Evolutionary conservation across 2,888 invertebrate genomes (phyloP).

Genomic region (Scrobipalpa costella): DNA sequence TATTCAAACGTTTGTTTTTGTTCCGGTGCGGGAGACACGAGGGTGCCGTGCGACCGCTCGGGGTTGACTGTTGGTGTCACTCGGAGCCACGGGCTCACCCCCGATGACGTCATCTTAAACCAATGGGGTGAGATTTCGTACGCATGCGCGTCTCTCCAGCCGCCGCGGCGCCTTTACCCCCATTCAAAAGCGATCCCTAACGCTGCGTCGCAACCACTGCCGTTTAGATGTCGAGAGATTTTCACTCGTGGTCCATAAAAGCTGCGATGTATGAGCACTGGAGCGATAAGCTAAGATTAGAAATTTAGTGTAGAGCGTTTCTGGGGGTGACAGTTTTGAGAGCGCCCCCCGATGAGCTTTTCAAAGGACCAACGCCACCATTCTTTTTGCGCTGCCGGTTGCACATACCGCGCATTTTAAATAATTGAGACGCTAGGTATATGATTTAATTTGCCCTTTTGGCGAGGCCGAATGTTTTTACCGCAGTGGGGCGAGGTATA

Average conservation of each 20-base stretch:
- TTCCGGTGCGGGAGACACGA: conserved; percentile 52
- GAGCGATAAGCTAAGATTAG: conserved; percentile 46
- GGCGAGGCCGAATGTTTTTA: conserved; percentile 57
- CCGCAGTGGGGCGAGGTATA: conserved; percentile 43
- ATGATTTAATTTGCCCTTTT: conserved; percentile 79
- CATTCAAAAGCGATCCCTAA: conserved; percentile 45
- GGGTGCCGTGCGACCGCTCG: conserved; percentile 60
- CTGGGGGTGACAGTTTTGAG: conserved; percentile 78
- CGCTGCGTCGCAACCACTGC: conserved; percentile 57
- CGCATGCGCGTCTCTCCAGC: conserved; percentile 74
- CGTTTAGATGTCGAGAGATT: conserved; percentile 50
- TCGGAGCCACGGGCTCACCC: conserved; percentile 73
- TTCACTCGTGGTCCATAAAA: conserved; percentile 36
- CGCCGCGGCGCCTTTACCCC: conserved; percentile 70
- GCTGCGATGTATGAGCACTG: conserved; percentile 50
- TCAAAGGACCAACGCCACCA: conserved; percentile 74
- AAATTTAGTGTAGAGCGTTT: conserved; percentile 64
- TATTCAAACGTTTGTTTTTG: conserved; percentile 65
- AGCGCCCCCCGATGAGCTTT: conserved; percentile 72
- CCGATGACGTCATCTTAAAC: conserved; percentile 79
- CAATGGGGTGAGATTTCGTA: conserved; percentile 68
- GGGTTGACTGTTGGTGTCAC: conserved; percentile 79
- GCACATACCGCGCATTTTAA: conserved; percentile 67
- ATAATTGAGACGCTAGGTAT: conserved; percentile 75
- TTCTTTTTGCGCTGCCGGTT: conserved; percentile 71